Base-by-base conservation (phyloP, 2,113 vertebrate genomes). In the Trichomycterus rosablanca region DNA sequence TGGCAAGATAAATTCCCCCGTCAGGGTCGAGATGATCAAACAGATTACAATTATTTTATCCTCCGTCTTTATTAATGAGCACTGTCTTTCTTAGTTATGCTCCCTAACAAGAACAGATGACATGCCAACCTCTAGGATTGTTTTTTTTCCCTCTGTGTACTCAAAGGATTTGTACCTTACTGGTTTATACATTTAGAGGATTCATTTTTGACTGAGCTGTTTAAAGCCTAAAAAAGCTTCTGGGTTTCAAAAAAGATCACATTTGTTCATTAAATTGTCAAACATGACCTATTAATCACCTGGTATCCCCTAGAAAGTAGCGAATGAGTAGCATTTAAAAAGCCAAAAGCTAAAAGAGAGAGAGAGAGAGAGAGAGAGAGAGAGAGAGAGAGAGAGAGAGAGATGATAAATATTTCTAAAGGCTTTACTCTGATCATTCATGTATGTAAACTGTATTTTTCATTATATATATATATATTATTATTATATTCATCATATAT, bases 21-120 rank as follows among this genome's bases (percentile, higher is more conserved):
- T 89, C 87, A 88, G 78, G 68, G 74, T 83, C 80, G 78, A 86
- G 83, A 87, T 86, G 85, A 89, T 89, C 86, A 88, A 88, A 87
- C 86, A 88, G 80, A 88, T 87, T 85, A 87, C 85, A 86, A 85
- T 89, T 89, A 87, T 88, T 88, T 86, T 80, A 84, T 76, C 83
- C 83, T 75, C 78, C 79, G 71, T 85, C 81, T 84, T 86, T 85
- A 88, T 89, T 87, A 89, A 89, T 85, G 86, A 86, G 83, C 68
- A 80, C 84, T 88, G 86, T 89, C 87, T 86, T 86, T 88, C 83
- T 86, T 81, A 76, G 81, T 86, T 86, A 86, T 82, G 78, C 82
- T 75, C 67, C 71, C 78, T 88, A 89, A 89, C 83, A 84, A 86
- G 83, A 86, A 89, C 84, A 81, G 85, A 88, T 88, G 83, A 83